Base-by-base conservation (phyloP, 2,113 vertebrate species). In the Xyliphius kryptos region DNA sequence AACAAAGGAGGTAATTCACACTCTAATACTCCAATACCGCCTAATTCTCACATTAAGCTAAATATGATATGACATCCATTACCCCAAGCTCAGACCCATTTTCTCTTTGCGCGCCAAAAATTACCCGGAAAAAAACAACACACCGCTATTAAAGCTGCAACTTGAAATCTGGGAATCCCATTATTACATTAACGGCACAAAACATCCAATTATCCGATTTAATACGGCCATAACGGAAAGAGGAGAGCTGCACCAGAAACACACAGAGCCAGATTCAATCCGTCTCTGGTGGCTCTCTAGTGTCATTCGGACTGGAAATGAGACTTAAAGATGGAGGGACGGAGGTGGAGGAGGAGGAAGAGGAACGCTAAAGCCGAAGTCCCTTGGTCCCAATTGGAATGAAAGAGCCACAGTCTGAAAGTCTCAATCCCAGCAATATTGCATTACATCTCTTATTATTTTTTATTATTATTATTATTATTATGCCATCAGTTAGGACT, bases 321-420 rank as follows among this genome's bases (percentile, higher is more conserved):
- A 84, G 80, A 81, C 83, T 86, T 76, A 22, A 64, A 76, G 74
- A 75, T 71, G 70, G 76, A 74, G 68, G 69, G 74, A 77, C 75
- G 79, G 72, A 72, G 50, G 41, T 56, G 56, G 57, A 48, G 38
- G 70, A 26, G n/a, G n/a, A n/a, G n/a, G n/a, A n/a, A 6, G 22
- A 70, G 69, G 50, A 69, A 70, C 67, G 63, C 15, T 44, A 17
- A 68, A 64, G 69, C 48, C 56, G 46, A 55, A 32, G 21, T 63
- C 67, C 74, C 79, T 46, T 61, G 67, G 67, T 64, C 71, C 80
- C 81, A 76, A 78, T 75, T 73, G 70, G 36, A 76, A 79, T 81
- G 79, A 84, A 74, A 83, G 83, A 87, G 81, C 81, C 81, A 80
- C 77, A 72, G 79, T 79, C 82, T n/a, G n/a, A n/a, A n/a, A 77